These are phyloP conservation scores for Odontomachus brunneus DNA, from an alignment of 1,140 invertebrate genomes.

Conservation along the genomic window DNA sequence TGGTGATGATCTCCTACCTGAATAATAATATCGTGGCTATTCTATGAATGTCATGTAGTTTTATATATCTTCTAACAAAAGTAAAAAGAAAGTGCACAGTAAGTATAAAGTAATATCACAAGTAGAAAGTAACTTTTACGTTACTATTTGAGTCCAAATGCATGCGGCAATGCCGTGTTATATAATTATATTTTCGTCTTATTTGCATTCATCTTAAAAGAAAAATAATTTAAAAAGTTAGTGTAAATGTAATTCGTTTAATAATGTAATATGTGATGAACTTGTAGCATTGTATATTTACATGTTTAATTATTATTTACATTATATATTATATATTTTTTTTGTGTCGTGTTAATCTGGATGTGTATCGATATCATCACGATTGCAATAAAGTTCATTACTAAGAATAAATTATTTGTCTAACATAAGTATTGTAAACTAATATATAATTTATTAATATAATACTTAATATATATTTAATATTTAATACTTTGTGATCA, in stretches of 20 bases:
- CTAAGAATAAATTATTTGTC: slow-evolving; percentile 4
- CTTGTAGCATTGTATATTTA: background rate
- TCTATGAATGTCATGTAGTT: slow-evolving; percentile 9
- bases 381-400: slow-evolving; percentile 29
- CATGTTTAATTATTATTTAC: slow-evolving; percentile 21
- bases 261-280: background rate
- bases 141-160: background rate
- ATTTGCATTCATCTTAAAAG: background rate
- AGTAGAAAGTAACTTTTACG: background rate
- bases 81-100: background rate
- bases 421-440: slow-evolving; percentile 2
- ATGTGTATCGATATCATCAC: background rate
- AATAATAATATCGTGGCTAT: slow-evolving; percentile 82
- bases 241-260: background rate
- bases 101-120: background rate
- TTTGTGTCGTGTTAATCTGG: background rate
- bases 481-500: background rate
- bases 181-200: slow-evolving; percentile 8
- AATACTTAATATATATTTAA: too few relatives aligned
- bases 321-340: background rate
- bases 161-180: too few relatives aligned
- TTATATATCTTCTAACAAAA: slow-evolving; percentile 24
- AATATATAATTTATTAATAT: slow-evolving; percentile 11
- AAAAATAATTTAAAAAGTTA: background rate
- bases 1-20: slow-evolving; percentile 93